Evolutionary conservation across 1,140 invertebrate species (phyloP).

Genomic region (Subanguina moxae): DNA sequence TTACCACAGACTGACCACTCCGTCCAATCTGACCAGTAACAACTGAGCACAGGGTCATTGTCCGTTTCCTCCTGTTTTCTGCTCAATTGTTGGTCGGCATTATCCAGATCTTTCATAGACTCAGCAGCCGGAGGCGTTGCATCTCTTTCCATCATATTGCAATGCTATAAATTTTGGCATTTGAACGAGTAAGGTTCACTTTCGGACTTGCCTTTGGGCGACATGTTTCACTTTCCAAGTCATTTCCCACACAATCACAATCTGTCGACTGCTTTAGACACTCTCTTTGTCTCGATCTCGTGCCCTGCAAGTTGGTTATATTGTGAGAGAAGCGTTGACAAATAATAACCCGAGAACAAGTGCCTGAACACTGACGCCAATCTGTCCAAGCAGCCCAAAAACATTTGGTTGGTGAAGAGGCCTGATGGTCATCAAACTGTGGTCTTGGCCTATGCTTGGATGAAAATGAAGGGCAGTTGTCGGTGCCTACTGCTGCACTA

Average conservation of each 20-base stretch:
- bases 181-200: background rate
- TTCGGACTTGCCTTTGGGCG: background rate
- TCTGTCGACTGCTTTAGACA: background rate
- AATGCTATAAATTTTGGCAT: background rate
- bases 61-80: constrained; percentile 4
- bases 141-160: background rate
- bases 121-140: constrained; percentile 10
- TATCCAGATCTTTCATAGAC: background rate
- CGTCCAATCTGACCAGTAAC: constrained; percentile 33
- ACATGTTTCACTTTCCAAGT: constrained; percentile 21
- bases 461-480: background rate
- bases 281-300: background rate
- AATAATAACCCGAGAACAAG: background rate
- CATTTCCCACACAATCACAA: constrained; percentile 26
- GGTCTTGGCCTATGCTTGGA: background rate
- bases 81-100: background rate
- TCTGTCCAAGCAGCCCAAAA: background rate
- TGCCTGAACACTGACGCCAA: background rate
- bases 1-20: constrained; percentile 31
- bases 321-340: background rate
- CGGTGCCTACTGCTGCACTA: background rate
- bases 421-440: background rate
- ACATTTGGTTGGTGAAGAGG: background rate
- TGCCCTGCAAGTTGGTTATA: background rate
- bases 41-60: constrained; percentile 29